phyloP scores from a whole-genome alignment of 2,888 invertebrate genomes.

The Macrostomum cliftonense region DNA sequence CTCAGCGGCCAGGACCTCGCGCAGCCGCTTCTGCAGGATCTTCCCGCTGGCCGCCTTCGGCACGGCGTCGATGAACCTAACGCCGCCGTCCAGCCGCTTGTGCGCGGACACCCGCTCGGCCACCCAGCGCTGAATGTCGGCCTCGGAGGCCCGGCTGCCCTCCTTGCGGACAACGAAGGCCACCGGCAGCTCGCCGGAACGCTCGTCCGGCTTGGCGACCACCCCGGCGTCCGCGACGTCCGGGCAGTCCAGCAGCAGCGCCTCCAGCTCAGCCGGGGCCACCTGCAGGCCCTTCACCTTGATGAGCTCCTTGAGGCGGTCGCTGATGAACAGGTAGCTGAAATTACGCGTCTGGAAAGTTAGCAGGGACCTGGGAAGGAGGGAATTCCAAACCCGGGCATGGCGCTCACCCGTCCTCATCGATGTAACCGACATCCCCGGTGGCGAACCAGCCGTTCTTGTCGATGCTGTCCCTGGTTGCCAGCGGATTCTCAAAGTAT shows the following conservation, averaged over 20 bases:
- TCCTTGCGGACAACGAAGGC: slow-evolving; percentile 51
- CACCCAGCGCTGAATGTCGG: slow-evolving; percentile 42
- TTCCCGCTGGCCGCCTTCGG: not conserved
- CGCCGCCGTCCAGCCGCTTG: not conserved
- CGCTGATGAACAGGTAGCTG: too few relatives aligned
- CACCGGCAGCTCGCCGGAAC: slow-evolving; percentile 54
- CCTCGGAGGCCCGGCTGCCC: slow-evolving; percentile 37
- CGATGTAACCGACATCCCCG: not conserved
- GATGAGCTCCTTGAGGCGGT: too few relatives aligned
- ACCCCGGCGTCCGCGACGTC: slow-evolving; percentile 60
- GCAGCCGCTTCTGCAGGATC: not conserved
- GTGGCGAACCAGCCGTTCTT: not conserved
- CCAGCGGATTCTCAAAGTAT: not conserved
- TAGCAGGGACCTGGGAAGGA: too few relatives aligned
- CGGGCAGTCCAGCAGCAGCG: slow-evolving; percentile 51
- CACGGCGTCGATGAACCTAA: not conserved
- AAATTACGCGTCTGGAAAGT: too few relatives aligned
- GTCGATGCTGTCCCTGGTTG: not conserved
- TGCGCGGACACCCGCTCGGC: not conserved
- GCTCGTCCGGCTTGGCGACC: slow-evolving; percentile 45
- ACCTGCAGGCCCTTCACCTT: slow-evolving; percentile 42
- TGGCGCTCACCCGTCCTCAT: too few relatives aligned
- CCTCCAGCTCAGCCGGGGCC: slow-evolving; percentile 69
- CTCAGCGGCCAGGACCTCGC: too few relatives aligned
- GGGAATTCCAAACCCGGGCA: too few relatives aligned